These are phyloP conservation scores for Neopipo cinnamomea DNA, from an alignment of 2,113 vertebrate genomes.

Conservation along the genomic window DNA sequence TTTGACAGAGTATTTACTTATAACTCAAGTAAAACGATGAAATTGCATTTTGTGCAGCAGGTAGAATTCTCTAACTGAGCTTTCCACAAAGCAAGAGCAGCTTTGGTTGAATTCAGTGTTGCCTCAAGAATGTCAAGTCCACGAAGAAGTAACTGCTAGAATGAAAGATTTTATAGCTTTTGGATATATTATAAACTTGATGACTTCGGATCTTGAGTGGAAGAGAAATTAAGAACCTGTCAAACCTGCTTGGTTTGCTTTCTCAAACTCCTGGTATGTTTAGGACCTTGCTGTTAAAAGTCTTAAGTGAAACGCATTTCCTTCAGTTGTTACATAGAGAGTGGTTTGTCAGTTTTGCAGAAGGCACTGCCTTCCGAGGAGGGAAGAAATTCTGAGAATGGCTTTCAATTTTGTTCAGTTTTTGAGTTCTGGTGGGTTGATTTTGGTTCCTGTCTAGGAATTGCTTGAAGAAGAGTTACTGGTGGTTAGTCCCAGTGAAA, in stretches of 20 bases:
- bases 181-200: neutral
- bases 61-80: neutral
- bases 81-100: neutral
- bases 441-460: neutral
- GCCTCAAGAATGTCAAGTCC: neutral
- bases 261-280: neutral
- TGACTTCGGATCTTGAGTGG: neutral
- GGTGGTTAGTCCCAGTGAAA: neutral
- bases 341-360: neutral
- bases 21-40: neutral
- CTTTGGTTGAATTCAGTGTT: neutral
- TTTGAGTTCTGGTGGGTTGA: neutral
- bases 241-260: neutral
- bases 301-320: neutral
- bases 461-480: neutral
- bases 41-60: neutral
- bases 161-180: neutral
- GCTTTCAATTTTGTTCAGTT: neutral
- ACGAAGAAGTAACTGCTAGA: neutral
- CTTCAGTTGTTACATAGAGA: neutral
- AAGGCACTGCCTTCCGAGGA: neutral
- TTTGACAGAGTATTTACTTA: neutral
- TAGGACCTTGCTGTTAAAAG: neutral
- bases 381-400: neutral
- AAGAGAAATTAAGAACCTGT: neutral